Conservation (phyloP, 2,888 invertebrate genomes). For the Diloba caeruleocephala region DNA sequence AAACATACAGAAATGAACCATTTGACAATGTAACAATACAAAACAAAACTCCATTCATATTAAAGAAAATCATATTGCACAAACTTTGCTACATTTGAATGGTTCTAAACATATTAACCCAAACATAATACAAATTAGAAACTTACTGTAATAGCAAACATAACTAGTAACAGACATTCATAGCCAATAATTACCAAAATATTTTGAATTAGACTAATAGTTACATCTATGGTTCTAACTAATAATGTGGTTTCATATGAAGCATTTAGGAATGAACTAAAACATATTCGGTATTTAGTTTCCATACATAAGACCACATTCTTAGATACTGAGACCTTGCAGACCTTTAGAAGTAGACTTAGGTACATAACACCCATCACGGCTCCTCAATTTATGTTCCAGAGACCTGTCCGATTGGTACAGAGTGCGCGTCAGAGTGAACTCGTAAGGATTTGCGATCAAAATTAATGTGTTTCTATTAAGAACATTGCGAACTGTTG, state of each 20-base stretch:
- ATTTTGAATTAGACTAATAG: constrained; percentile 59
- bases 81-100: constrained; percentile 52
- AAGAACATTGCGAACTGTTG: constrained; percentile 84
- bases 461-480: constrained; percentile 86
- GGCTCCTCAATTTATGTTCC: constrained; percentile 87
- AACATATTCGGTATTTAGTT: background rate
- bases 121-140: constrained; percentile 61
- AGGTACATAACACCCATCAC: constrained; percentile 80
- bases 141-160: constrained; percentile 56
- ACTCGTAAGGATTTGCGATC: constrained; percentile 92
- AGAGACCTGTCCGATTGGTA: constrained; percentile 94
- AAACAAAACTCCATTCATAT: constrained; percentile 36
- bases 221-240: constrained; percentile 44
- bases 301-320: constrained; percentile 44
- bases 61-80: constrained; percentile 34
- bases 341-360: constrained; percentile 56
- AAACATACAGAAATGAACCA: constrained; percentile 74
- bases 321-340: constrained; percentile 40
- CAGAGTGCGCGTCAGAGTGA: constrained; percentile 95
- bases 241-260: constrained; percentile 53
- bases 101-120: constrained; percentile 54
- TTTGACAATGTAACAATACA: constrained; percentile 59
- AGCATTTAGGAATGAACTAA: background rate
- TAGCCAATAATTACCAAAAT: constrained; percentile 50
- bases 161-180: constrained; percentile 51